Percentiles rank a stretch among this genome's conserved stretches.
Evolutionary conservation across 2,888 invertebrate species (phyloP).

Genomic region (Amphipoea oculea): DNA sequence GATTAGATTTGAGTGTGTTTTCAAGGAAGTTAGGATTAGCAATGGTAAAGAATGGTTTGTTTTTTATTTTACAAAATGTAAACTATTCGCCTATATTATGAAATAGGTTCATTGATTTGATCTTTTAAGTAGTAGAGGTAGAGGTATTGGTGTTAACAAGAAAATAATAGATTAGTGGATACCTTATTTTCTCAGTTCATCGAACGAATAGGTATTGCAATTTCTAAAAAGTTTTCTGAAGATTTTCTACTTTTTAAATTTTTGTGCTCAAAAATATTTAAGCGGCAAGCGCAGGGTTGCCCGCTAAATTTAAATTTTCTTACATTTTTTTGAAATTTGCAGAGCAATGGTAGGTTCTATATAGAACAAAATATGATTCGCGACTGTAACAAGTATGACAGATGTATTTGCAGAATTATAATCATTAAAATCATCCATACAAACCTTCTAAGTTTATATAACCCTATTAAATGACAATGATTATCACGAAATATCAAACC

Average conservation of each 20-base stretch:
- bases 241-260: too few species aligned
- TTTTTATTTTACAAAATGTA: background rate
- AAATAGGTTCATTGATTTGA: background rate
- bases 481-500: background rate
- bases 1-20: constrained; percentile 33
- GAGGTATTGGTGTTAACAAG: background rate
- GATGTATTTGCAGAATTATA: background rate
- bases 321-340: too few species aligned
- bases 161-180: too few species aligned
- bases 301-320: too few species aligned
- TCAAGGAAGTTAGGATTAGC: constrained; percentile 27
- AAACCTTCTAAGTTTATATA: background rate
- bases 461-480: background rate
- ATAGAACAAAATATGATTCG: background rate
- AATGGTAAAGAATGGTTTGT: constrained; percentile 18
- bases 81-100: background rate
- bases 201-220: background rate
- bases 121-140: background rate
- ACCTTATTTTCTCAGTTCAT: background rate
- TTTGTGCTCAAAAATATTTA: background rate
- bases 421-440: background rate
- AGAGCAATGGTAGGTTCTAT: background rate
- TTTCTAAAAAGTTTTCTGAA: background rate
- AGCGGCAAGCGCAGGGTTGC: too few species aligned
- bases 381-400: background rate